These are phyloP conservation scores for Colistium nudipinnis DNA, from an alignment of 2,113 vertebrate genomes.

Conservation along the genomic window DNA sequence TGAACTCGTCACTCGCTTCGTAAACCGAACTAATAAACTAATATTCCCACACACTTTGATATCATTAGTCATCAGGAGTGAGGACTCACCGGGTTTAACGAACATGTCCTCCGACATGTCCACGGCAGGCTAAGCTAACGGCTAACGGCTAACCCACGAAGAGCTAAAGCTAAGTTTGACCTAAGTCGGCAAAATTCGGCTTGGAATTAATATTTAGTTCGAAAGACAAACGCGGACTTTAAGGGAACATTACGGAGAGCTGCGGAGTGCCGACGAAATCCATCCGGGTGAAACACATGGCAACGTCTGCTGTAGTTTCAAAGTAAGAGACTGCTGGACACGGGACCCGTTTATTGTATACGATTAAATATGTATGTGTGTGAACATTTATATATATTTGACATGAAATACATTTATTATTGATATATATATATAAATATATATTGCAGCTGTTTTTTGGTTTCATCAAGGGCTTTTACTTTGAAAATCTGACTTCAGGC, in stretches of 20 bases:
- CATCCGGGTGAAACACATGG: too few species aligned
- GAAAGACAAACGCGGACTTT: too few species aligned
- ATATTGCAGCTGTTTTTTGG: not conserved
- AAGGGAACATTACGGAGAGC: not conserved
- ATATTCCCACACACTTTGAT: too few species aligned
- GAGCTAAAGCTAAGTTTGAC: not conserved
- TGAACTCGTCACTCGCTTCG: too few species aligned
- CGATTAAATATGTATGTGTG: too few species aligned
- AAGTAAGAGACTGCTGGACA: slow-evolving; percentile 34
- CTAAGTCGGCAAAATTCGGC: not conserved
- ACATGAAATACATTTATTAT: too few species aligned
- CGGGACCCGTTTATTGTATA: too few species aligned
- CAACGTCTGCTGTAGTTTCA: slow-evolving; percentile 23
- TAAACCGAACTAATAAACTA: too few species aligned
- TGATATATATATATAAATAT: too few species aligned
- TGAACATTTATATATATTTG: too few species aligned
- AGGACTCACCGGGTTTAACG: slow-evolving; percentile 71
- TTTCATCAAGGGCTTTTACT: slow-evolving; percentile 13
- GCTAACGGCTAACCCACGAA: not conserved
- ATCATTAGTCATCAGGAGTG: not conserved
- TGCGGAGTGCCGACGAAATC: fast-evolving
- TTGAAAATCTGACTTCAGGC: slow-evolving; percentile 16
- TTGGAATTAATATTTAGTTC: not conserved
- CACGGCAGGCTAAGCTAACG: slow-evolving; percentile 14
- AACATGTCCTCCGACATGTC: slow-evolving; percentile 69